Conservation (phyloP, 2,888 invertebrate genomes). For the Phymatocera aterrima region DNA sequence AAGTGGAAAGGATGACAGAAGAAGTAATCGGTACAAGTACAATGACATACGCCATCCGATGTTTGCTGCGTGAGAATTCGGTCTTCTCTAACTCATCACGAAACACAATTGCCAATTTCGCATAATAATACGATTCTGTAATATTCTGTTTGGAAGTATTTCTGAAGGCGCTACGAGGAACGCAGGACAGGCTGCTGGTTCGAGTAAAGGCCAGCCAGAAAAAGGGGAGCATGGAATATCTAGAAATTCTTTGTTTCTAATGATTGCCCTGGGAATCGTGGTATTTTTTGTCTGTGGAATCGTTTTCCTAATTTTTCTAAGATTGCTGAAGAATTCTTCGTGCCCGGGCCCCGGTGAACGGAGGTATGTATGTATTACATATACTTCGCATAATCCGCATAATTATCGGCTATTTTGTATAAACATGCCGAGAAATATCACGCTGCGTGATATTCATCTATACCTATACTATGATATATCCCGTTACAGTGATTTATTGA, state of each 20-base stretch:
- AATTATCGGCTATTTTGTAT: not conserved
- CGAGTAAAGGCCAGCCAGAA: not conserved
- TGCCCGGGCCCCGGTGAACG: not conserved
- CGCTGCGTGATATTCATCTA: too few species aligned
- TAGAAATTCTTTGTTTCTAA: not conserved
- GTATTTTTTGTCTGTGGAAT: constrained; percentile 6
- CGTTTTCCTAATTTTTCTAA: not conserved
- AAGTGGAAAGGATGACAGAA: not conserved
- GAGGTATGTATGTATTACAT: too few species aligned
- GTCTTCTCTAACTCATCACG: not conserved
- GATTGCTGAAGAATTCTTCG: not conserved
- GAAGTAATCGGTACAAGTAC: not conserved
- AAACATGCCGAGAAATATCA: not conserved
- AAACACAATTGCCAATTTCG: not conserved
- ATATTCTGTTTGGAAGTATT: not conserved
- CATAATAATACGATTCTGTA: not conserved
- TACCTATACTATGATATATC: not conserved
- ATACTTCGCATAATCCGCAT: too few species aligned
- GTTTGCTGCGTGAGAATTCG: not conserved
- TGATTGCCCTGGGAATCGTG: not conserved
- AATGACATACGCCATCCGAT: not conserved
- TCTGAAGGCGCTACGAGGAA: not conserved
- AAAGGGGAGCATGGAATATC: not conserved
- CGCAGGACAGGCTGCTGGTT: not conserved
- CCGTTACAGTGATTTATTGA: not conserved